Conservation (phyloP, 2,888 invertebrate genomes). For the Cistogaster globosa region DNA sequence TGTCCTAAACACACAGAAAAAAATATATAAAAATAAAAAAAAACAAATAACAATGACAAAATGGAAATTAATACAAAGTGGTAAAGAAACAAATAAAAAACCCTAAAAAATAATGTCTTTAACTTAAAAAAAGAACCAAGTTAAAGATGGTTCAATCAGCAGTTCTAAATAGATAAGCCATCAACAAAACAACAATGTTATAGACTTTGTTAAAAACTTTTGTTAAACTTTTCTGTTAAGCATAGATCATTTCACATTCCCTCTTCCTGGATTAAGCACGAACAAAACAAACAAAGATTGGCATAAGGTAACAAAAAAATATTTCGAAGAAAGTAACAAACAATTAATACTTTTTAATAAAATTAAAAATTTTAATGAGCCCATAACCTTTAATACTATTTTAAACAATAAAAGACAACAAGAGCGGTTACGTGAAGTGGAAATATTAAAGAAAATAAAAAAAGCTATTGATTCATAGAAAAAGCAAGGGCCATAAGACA, state of each 20-base stretch:
- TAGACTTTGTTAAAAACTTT: too few relatives aligned
- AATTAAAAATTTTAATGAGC: constrained; percentile 42
- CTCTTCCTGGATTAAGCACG: too few relatives aligned
- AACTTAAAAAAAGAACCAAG: background rate
- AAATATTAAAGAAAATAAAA: constrained; percentile 3
- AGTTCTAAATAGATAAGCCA: background rate
- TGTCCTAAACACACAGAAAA: background rate
- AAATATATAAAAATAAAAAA: background rate
- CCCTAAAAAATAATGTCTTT: background rate
- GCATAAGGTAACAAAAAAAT: constrained; percentile 26
- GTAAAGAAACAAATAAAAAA: constrained; percentile 2
- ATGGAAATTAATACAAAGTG: constrained; percentile 31
- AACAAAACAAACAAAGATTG: background rate
- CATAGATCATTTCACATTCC: too few relatives aligned
- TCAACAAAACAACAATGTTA: background rate
- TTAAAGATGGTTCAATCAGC: too few relatives aligned
- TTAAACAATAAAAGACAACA: constrained; percentile 3
- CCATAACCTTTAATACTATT: constrained; percentile 39
- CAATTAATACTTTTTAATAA: constrained; percentile 1
- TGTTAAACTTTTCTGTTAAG: too few relatives aligned
- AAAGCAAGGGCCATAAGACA: background rate
- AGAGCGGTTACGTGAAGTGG: constrained; percentile 23
- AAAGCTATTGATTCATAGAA: constrained; percentile 5
- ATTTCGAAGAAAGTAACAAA: constrained; percentile 17
- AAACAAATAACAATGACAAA: constrained; percentile 47